Evolutionary conservation across 2,113 vertebrate genomes (phyloP).

Genomic region (Entomyzon cyanotis): DNA sequence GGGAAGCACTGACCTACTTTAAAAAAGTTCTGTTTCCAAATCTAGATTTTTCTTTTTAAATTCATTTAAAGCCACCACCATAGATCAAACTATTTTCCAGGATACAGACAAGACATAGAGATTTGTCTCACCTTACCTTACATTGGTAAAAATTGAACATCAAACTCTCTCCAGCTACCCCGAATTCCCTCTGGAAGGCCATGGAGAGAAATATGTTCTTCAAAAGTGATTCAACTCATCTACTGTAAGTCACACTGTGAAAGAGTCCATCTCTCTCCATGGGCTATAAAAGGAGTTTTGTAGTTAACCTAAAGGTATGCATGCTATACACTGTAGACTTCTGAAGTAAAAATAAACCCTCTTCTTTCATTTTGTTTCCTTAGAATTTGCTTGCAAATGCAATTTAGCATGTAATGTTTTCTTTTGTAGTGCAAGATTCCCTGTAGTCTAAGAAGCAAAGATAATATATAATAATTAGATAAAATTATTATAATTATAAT

Average conservation of each 20-base stretch:
- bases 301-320: not conserved
- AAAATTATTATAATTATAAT: not conserved
- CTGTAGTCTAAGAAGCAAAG: not conserved
- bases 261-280: not conserved
- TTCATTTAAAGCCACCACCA: not conserved
- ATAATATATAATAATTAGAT: not conserved
- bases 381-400: not conserved
- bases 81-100: not conserved
- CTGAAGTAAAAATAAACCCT: not conserved
- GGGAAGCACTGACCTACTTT: not conserved
- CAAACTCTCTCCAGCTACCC: not conserved
- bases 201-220: not conserved
- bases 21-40: not conserved
- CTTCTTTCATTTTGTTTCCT: not conserved
- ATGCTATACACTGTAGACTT: not conserved
- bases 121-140: not conserved
- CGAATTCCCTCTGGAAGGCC: not conserved
- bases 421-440: not conserved
- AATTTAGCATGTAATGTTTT: not conserved
- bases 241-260: not conserved
- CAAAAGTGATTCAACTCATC: not conserved
- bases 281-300: not conserved
- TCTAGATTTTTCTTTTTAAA: not conserved
- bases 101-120: rapidly evolving
- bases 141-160: not conserved